Evolutionary conservation across 2,888 invertebrate species (phyloP).

Genomic region (Conops quadrifasciatus): DNA sequence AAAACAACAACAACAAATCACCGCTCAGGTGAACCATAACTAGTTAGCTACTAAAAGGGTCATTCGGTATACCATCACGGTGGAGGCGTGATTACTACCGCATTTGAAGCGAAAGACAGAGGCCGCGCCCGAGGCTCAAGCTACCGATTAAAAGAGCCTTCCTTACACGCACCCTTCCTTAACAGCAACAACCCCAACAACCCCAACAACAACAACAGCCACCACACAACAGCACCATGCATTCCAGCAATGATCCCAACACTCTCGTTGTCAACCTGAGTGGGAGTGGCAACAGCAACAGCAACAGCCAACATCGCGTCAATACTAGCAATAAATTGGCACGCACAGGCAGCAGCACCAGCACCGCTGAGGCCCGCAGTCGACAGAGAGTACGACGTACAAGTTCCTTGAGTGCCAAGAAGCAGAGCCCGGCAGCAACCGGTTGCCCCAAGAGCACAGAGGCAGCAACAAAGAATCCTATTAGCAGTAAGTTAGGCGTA

Average conservation of each 20-base stretch:
- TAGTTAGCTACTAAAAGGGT: conserved; percentile 22
- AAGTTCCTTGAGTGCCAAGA: conserved; percentile 56
- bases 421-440: conserved; percentile 31
- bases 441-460: conserved; percentile 39
- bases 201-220: not conserved
- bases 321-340: conserved; percentile 39
- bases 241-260: conserved; percentile 58
- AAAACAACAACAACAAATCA: conserved; percentile 32
- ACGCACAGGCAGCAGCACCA: conserved; percentile 43
- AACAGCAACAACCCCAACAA: conserved; percentile 1
- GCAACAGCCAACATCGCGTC: no score
- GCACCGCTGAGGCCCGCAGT: conserved; percentile 18
- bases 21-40: not conserved
- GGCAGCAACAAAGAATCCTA: conserved; percentile 38
- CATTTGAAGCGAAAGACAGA: no score
- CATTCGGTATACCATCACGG: conserved; percentile 28
- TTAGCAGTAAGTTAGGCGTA: conserved; percentile 39
- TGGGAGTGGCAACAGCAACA: conserved; percentile 33
- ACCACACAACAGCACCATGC: conserved; percentile 47
- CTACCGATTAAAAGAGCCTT: no score
- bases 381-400: conserved; percentile 47
- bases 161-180: no score
- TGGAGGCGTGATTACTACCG: conserved; percentile 10
- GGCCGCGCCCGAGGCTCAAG: no score
- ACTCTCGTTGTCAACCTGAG: conserved; percentile 43